phyloP scores from a whole-genome alignment of 1,140 invertebrate species.

The Coelopa frigida region DNA sequence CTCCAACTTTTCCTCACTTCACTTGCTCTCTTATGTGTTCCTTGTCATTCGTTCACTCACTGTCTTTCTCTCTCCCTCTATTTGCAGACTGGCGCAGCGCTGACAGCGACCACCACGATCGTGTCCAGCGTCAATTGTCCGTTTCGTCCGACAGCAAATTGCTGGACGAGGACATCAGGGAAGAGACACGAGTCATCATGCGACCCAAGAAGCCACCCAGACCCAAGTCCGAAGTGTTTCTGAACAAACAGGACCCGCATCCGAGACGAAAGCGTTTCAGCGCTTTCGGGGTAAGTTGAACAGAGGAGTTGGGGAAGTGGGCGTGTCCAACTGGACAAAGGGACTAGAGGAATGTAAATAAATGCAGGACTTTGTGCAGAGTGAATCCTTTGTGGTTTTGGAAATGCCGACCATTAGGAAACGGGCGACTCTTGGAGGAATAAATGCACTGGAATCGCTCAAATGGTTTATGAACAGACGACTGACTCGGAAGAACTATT shows the following conservation, averaged over 20 bases:
- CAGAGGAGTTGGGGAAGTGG: too few relatives aligned
- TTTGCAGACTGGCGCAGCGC: constrained; percentile 66
- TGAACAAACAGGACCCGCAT: constrained; percentile 56
- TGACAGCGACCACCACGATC: constrained; percentile 59
- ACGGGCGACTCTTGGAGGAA: too few relatives aligned
- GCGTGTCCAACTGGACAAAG: too few relatives aligned
- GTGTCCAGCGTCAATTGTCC: constrained; percentile 78
- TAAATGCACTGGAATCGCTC: too few relatives aligned
- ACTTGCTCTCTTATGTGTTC: constrained; percentile 2
- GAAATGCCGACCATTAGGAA: too few relatives aligned
- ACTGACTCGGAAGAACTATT: too few relatives aligned
- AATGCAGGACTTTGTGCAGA: too few relatives aligned
- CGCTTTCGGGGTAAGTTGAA: constrained; percentile 75
- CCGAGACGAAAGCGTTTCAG: constrained; percentile 77
- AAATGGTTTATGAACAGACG: too few relatives aligned
- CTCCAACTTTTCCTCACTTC: too few relatives aligned
- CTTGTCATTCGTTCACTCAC: constrained; percentile 5
- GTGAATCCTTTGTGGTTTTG: too few relatives aligned
- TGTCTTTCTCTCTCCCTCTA: constrained; percentile 16
- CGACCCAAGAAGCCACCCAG: constrained; percentile 79
- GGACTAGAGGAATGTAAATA: too few relatives aligned
- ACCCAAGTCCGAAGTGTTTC: constrained; percentile 82
- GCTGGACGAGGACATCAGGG: constrained; percentile 73
- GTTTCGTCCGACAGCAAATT: constrained; percentile 86
- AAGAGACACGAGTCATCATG: constrained; percentile 78